Base-by-base conservation (phyloP, 2,797 vertebrate genomes). In the Melanotaenia pygmaea region DNA sequence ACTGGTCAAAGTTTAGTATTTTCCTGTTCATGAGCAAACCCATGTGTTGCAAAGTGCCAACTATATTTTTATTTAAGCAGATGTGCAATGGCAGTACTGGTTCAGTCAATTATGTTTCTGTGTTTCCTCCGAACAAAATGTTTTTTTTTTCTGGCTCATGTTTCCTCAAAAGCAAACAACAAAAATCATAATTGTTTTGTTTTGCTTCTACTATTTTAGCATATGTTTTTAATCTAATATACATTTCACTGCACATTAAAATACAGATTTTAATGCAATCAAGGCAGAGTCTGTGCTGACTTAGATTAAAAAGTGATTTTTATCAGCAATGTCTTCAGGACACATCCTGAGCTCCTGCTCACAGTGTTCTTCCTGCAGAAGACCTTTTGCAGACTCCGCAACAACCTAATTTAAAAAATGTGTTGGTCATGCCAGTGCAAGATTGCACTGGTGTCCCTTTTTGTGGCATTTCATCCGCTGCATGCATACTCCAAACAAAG, bases 271-370 rank as follows among this genome's bases (percentile, higher is more conserved):
- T 77, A 70, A 87, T 84, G 50, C 43, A 82, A 77, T 83, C 77
- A 82, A 69, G 22, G 32, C 59, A 38, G 68, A 80, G 54, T 34
- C 64, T 59, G 59, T 69, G 61, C 72, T 79, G 78, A 63, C 38
- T 83, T 71, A 40, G 35, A 83, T 84, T 82, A 89, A 87, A 73
- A 58, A 65, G 34, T 59, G 72, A 85, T 89, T 79, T 71, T 65
- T 88, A 89, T 89, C 83, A 64, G 70, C 37, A 51, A 85, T 80
- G 74, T 87, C 87, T 82, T 71, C 64, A 45, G 85, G 80, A 85
- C 72, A 72, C 70, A 82, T 84, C 76, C 73, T 75, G 67, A 76
- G 75, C 59, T 79, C 50, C 62, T 65, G 59, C 61, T 70, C 74
- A 79, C 72, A 76, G 68, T 57, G 56, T 62, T 84, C 74, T 59